Percentiles rank a stretch among this genome's conserved stretches.
Conservation (phyloP, 2,113 vertebrate genomes). For the Syrrhaptes paradoxus region DNA sequence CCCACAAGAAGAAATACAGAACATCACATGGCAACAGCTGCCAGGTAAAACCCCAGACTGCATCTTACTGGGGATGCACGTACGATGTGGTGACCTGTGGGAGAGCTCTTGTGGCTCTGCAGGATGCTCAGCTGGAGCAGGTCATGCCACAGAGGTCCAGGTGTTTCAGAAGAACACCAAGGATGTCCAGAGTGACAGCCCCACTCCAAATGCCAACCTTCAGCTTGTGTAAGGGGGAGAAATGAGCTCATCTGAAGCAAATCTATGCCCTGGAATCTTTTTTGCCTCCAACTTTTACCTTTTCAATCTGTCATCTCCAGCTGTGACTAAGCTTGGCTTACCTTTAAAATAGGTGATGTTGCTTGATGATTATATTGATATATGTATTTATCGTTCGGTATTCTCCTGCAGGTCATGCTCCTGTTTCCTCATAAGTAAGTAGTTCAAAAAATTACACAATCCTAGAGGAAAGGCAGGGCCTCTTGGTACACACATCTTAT, state of each 20-base stretch:
- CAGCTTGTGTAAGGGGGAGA: background rate
- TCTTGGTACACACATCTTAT: background rate
- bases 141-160: background rate
- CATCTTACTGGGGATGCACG: background rate
- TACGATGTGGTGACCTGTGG: background rate
- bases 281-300: background rate
- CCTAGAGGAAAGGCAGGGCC: background rate
- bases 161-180: background rate
- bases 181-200: background rate
- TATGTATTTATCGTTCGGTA: background rate
- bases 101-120: background rate
- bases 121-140: background rate
- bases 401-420: background rate
- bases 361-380: slow-evolving; percentile 17
- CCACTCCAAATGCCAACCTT: background rate
- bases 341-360: background rate
- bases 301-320: background rate
- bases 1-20: slow-evolving; percentile 31
- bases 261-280: background rate
- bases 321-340: background rate
- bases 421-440: slow-evolving; percentile 10
- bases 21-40: background rate
- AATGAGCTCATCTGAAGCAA: background rate
- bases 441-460: slow-evolving; percentile 30
- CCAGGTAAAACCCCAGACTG: background rate